phyloP scores from a whole-genome alignment of 2,888 invertebrate genomes.

The Margaritifera margaritifera region DNA sequence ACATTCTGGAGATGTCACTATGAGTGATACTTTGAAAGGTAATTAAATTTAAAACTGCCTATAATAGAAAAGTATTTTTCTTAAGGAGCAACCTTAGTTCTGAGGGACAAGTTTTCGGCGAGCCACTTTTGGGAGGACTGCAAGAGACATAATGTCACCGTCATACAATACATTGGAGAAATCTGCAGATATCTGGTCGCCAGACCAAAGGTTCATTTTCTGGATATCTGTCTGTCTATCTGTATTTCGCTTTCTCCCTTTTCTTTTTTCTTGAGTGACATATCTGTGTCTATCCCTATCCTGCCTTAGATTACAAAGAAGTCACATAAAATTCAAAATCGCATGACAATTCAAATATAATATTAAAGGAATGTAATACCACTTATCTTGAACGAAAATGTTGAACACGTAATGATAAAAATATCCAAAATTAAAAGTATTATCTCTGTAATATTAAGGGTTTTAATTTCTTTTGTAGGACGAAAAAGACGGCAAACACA shows the following conservation, averaged over 20 bases:
- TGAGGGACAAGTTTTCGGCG: conserved; percentile 93
- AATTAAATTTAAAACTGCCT: background rate
- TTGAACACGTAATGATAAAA: background rate
- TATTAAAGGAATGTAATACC: too few species aligned
- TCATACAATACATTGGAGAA: conserved; percentile 77
- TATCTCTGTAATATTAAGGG: background rate
- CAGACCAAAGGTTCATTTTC: conserved; percentile 61
- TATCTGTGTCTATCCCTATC: too few species aligned
- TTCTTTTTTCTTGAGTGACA: too few species aligned
- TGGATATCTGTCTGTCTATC: too few species aligned
- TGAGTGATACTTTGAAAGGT: too few species aligned
- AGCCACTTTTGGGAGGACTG: conserved; percentile 93
- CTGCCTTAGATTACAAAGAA: too few species aligned
- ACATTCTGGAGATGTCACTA: too few species aligned
- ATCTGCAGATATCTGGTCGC: conserved; percentile 74
- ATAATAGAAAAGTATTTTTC: background rate
- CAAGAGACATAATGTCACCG: conserved; percentile 92
- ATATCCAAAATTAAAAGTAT: background rate
- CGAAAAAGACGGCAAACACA: conserved; percentile 59
- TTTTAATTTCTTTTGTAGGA: conserved; percentile 23
- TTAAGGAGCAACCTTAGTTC: conserved; percentile 83
- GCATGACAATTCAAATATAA: too few species aligned
- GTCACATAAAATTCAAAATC: too few species aligned
- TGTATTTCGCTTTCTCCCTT: too few species aligned
- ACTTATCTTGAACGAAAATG: too few species aligned